Base-by-base conservation (phyloP, 2,113 vertebrate species). In the Chroicocephalus ridibundus region DNA sequence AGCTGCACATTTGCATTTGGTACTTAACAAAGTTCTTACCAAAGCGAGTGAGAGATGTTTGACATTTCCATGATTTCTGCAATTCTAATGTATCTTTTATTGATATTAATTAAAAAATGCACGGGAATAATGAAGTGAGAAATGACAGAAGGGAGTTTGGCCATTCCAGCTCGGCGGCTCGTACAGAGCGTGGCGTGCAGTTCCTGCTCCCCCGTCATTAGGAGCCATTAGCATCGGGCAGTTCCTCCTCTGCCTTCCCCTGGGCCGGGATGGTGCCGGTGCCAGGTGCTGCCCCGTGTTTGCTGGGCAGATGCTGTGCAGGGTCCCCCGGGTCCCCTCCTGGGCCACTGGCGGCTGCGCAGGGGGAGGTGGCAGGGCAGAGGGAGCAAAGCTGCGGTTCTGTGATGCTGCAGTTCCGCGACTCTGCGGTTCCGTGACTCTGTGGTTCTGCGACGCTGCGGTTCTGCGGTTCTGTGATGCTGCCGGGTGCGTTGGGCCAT, bases 1-100 rank as follows among this genome's bases (percentile, higher is more conserved):
- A 97, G 97, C 97, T 97, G 97, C 94, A 93, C 94, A 97, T 97
- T 97, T 97, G 97, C 97, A 97, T 97, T 96, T 77, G 93, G 79
- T 95, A 96, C 97, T 97, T 96, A 32, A 86, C 91, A 78, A 94
- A 96, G 92, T 96, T 97, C 96, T 97, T 96, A 92, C 84, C 94
- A 92, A 93, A 86, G 82, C 38, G 12, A 93, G 90, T 26, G 92
- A 96, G 95, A 95, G 91, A 97, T 93, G 93, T 96, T 97, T 97
- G 97, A 97, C 97, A 97, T 97, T 97, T 97, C 95, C 97, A 47
- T 38, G 66, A 93, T 94, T 96, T 95, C 95, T 97, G 94, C 95
- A 93, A 90, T 95, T 96, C 91, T 87, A 90, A 95, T 94, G 84
- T 82, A 51, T 93, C 68, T 94, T 95, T 80, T 95, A 88, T 88